Base-by-base conservation (phyloP, 2,888 invertebrate genomes). In the Drosophila anomelani region DNA sequence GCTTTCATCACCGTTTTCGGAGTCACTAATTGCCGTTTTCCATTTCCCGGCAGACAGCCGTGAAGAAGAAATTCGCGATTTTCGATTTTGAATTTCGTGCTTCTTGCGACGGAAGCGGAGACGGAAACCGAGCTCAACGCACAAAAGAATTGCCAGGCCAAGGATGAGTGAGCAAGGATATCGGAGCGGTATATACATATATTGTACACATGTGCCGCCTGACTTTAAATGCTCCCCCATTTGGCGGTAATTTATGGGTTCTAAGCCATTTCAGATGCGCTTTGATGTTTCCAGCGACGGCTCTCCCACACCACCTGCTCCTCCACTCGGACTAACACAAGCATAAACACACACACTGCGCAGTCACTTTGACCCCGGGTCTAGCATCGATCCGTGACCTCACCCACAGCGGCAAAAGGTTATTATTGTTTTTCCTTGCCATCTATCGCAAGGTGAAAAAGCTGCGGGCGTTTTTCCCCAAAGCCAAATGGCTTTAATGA, bases 231-330 rank as follows among this genome's bases (percentile, higher is more conserved):
- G 69, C 47, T 13, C n/a, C 44, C 32, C 32, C 69, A 57, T 38
- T 69, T 51, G 13, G 15, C 49, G 57, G 29, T 56, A 68, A 68
- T 68, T 67, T 68, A 69, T 68, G 67, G 56, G 46, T 41, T 56
- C 20, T 47, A 20, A 36, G 69, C 69, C 67, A 41, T 41, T 47
- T 46, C 41, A 29, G 17, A 32, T 41, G 39, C 13, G 41, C 68
- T 68, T 68, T 69, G 68, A 68, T 67, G 57, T 68, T 36, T 4
- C 47, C 36, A 49, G 47, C 68, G 8, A 34, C 17, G 39, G 67
- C 67, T 29, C 17, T 44, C 38, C 60, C 34, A 43, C 60, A 8
- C 23, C 26, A 26, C 26, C 26, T 4, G 26, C 26, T 26, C 26
- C 20, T 32, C 12, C 23, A 1, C 17, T 38, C 13, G 32, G n/a